These are phyloP conservation scores for Tauraco hartlaubi DNA, from an alignment of 2,797 vertebrate genomes.

Conservation along the genomic window DNA sequence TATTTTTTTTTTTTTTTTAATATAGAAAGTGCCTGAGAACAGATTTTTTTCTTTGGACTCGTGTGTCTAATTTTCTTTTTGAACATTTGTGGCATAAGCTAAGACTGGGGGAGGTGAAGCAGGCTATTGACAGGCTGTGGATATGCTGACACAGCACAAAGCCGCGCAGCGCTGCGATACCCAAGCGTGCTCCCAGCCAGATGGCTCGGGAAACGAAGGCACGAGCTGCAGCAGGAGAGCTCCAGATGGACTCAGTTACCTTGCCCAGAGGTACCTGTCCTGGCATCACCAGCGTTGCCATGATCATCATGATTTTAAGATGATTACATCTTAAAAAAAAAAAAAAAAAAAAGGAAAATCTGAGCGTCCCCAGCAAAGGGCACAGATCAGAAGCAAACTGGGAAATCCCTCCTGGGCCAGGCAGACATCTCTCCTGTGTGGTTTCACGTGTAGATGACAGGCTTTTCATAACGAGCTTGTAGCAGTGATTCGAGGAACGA, in stretches of 20 bases:
- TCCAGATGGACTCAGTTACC: neutral
- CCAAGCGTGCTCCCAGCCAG: neutral
- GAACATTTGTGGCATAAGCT: neutral
- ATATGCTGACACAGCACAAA: slow-evolving; percentile 9
- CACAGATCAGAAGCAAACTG: neutral
- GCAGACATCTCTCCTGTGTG: neutral
- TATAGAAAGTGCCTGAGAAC: neutral
- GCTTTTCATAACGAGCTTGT: neutral
- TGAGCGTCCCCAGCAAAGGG: neutral
- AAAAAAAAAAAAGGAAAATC: too few species aligned
- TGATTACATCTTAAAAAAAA: neutral
- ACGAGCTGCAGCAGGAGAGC: neutral
- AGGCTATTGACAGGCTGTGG: neutral
- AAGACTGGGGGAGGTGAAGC: neutral
- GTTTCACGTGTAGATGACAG: neutral
- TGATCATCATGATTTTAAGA: rapidly evolving
- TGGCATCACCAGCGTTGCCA: rapidly evolving
- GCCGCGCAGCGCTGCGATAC: neutral
- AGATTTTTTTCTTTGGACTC: neutral
- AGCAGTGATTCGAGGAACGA: neutral
- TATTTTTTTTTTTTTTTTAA: neutral
- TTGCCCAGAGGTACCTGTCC: neutral
- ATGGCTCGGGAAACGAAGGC: neutral
- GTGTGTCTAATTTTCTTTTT: neutral
- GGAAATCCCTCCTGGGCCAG: neutral